Evolutionary conservation across 2,888 invertebrate genomes (phyloP).

Genomic region (Philopedon plagiatum): DNA sequence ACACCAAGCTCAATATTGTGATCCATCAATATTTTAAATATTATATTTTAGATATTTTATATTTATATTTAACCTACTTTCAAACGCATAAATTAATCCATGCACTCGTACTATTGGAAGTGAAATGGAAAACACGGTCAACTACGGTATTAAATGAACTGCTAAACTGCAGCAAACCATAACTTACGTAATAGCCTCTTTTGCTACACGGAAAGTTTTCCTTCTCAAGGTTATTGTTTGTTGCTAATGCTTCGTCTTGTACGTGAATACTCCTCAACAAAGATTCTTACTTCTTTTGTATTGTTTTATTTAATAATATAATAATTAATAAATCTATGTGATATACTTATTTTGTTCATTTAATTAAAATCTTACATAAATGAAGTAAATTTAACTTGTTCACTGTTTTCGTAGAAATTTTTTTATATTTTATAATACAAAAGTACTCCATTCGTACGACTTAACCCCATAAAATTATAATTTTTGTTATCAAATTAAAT

Average conservation of each 20-base stretch:
- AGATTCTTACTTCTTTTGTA: conserved; percentile 14
- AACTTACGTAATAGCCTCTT: conserved; percentile 56
- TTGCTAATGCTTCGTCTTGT: conserved; percentile 16
- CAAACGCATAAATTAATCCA: conserved; percentile 11
- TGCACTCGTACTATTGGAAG: conserved; percentile 47
- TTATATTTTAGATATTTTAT: too few species aligned
- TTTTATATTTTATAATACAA: too few species aligned
- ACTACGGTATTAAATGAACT: conserved; percentile 55
- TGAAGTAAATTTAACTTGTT: too few species aligned
- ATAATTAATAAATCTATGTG: neutral
- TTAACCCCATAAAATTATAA: too few species aligned
- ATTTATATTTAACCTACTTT: neutral
- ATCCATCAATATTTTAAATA: too few species aligned
- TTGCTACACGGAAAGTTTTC: conserved; percentile 59
- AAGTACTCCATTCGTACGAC: too few species aligned
- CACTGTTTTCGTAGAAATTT: too few species aligned
- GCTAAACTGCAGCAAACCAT: conserved; percentile 53
- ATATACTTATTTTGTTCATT: neutral
- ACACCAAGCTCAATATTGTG: too few species aligned
- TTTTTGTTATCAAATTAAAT: too few species aligned
- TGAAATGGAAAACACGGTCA: conserved; percentile 56
- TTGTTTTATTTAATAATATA: neutral
- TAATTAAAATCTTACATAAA: too few species aligned
- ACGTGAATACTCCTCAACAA: conserved; percentile 24
- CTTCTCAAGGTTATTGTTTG: conserved; percentile 56